Conservation (phyloP, 2,797 vertebrate species). For the Brachymystax lenok region DNA sequence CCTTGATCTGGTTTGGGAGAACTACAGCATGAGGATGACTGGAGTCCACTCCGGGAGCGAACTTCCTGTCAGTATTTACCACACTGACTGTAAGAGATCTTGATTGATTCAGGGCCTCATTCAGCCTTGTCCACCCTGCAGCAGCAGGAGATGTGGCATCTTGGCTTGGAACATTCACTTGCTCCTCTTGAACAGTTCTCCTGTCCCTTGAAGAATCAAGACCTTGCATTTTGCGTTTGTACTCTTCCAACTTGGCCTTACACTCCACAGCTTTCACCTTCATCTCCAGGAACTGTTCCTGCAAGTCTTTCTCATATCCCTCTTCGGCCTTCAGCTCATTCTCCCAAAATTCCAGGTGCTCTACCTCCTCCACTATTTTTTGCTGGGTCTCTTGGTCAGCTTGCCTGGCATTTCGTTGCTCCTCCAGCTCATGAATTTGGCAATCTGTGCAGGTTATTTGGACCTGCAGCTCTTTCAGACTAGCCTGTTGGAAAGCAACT, state of each 20-base stretch:
- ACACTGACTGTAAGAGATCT: slow-evolving; percentile 34
- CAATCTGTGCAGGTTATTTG: slow-evolving; percentile 53
- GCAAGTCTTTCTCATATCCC: slow-evolving; percentile 70
- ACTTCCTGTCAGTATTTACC: slow-evolving; percentile 60
- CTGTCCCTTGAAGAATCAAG: slow-evolving; percentile 39
- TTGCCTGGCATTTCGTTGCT: slow-evolving; percentile 35
- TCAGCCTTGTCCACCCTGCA: neutral
- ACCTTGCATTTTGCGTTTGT: slow-evolving; percentile 52
- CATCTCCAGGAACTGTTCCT: slow-evolving; percentile 74
- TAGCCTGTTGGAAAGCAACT: slow-evolving; percentile 58
- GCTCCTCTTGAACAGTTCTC: slow-evolving; percentile 12
- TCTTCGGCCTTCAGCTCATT: slow-evolving; percentile 77
- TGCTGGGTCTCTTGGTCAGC: slow-evolving; percentile 39
- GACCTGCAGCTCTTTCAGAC: slow-evolving; percentile 64
- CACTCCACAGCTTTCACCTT: slow-evolving; percentile 65
- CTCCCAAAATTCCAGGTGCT: slow-evolving; percentile 76
- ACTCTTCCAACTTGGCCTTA: slow-evolving; percentile 72
- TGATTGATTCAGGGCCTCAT: slow-evolving; percentile 6
- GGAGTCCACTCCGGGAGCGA: slow-evolving; percentile 47
- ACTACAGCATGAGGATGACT: slow-evolving; percentile 50
- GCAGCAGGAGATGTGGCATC: neutral
- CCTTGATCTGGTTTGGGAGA: slow-evolving; percentile 61
- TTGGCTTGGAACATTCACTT: slow-evolving; percentile 5
- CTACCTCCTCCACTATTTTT: slow-evolving; percentile 58
- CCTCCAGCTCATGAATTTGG: slow-evolving; percentile 66